Conservation (phyloP, 2,888 invertebrate genomes). For the Unio delphinus region DNA sequence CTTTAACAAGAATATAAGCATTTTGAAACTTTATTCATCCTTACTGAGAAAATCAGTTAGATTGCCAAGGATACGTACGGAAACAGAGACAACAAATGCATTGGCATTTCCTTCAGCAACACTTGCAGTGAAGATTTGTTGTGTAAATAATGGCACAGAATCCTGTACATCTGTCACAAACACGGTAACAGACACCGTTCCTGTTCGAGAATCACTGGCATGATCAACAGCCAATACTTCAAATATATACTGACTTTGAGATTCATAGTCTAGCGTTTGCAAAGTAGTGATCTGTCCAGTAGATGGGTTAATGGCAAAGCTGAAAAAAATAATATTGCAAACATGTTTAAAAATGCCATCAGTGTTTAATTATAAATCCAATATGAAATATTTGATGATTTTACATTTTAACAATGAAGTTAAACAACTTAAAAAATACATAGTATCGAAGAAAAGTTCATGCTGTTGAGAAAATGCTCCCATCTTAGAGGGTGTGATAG, state of each 20-base stretch:
- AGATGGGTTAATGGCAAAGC: constrained; percentile 35
- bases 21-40: too few relatives aligned
- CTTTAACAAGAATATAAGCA: too few relatives aligned
- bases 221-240: constrained; percentile 39
- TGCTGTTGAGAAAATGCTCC: too few relatives aligned
- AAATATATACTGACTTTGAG: constrained; percentile 30
- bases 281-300: constrained; percentile 42
- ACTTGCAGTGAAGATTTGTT: constrained; percentile 35
- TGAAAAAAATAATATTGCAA: constrained; percentile 5
- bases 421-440: too few relatives aligned
- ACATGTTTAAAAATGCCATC: too few relatives aligned
- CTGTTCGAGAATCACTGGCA: constrained; percentile 32
- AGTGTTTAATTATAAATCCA: too few relatives aligned
- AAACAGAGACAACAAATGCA: constrained; percentile 29
- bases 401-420: too few relatives aligned
- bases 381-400: too few relatives aligned
- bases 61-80: constrained; percentile 21
- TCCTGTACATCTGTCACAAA: constrained; percentile 56
- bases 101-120: constrained; percentile 41
- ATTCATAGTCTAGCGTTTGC: constrained; percentile 48
- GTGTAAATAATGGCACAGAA: constrained; percentile 53
- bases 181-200: constrained; percentile 34
- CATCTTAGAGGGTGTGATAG: too few relatives aligned
- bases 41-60: too few relatives aligned
- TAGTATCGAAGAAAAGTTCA: too few relatives aligned